Conservation (phyloP, 2,113 vertebrate genomes). For the Hemiscyllium ocellatum region DNA sequence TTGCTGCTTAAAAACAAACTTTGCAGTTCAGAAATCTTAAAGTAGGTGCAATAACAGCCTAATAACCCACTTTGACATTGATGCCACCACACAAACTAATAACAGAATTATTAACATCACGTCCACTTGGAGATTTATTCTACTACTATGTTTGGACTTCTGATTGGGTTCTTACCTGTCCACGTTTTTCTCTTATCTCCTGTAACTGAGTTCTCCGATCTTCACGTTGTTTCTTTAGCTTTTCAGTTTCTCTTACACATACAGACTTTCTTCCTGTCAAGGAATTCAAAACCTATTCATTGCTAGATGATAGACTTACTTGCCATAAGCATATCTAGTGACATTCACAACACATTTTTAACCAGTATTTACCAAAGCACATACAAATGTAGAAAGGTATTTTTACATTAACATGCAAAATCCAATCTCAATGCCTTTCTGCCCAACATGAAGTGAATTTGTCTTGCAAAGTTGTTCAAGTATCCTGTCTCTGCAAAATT, state of each 20-base stretch:
- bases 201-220: conserved; percentile 63
- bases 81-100: neutral
- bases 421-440: neutral
- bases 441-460: neutral
- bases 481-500: neutral
- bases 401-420: neutral
- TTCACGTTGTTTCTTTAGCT: conserved; percentile 71
- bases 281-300: neutral
- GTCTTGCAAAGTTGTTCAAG: neutral
- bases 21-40: too few relatives aligned
- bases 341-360: neutral
- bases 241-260: conserved; percentile 65
- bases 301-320: neutral
- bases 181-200: conserved; percentile 68
- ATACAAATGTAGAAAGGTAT: too few relatives aligned
- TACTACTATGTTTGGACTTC: neutral
- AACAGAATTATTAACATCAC: neutral
- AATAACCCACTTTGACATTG: neutral
- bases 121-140: neutral
- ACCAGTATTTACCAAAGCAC: neutral
- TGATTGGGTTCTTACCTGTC: conserved; percentile 62
- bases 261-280: conserved; percentile 66
- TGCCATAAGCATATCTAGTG: neutral
- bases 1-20: neutral
- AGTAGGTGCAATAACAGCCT: neutral